Evolutionary conservation across 2,888 invertebrate species (phyloP), one percentile per base, ranked within the genome.

Genomic region (Catocala sponsa): DNA sequence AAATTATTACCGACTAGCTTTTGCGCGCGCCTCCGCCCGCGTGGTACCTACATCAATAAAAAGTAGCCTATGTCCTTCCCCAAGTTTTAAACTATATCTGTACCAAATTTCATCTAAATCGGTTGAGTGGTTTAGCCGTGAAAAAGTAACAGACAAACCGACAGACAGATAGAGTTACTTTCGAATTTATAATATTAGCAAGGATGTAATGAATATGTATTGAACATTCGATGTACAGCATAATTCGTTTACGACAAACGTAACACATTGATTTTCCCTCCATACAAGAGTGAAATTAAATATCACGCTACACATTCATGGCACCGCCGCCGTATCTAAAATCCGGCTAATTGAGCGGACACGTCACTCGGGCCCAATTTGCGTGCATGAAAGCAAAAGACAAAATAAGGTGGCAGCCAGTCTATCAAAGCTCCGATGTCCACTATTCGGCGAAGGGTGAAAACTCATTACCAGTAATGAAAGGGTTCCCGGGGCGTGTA

Each of bases 381-480:
- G 84, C 79, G 76, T 72, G 78, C 79, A 79, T 82, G 76, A 81
- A 86, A 81, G 83, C 79, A 86, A 88, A 88, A 89, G 84, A 86
- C 84, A 86, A 89, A 91, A 91, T 84, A 88, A 85, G 81, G 84
- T 80, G 78, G 61, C 74, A 79, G 79, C 69, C 78, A 79, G 84
- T 85, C 87, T 85, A 88, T 87, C 83, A 87, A 84, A 86, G 89
- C 88, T 85, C 85, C 85, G 84, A 90, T 91, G 94, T 91, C 92
- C 93, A 94, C 88, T 91, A 90, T 87, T 85, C 87, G 85, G 68
- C 82, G 89, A 88, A 92, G 93, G 92, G 91, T 89, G 90, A 92
- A 94, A 94, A 94, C 92, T 94, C 92, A 93, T 94, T 93, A 92
- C 86, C 86, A 84, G 84, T 91, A 91, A 94, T 93, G 90, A 94